Evolutionary conservation across 2,797 vertebrate genomes (phyloP), one percentile per base, ranked within the genome.

Genomic region (Crocidura indochinensis): DNA sequence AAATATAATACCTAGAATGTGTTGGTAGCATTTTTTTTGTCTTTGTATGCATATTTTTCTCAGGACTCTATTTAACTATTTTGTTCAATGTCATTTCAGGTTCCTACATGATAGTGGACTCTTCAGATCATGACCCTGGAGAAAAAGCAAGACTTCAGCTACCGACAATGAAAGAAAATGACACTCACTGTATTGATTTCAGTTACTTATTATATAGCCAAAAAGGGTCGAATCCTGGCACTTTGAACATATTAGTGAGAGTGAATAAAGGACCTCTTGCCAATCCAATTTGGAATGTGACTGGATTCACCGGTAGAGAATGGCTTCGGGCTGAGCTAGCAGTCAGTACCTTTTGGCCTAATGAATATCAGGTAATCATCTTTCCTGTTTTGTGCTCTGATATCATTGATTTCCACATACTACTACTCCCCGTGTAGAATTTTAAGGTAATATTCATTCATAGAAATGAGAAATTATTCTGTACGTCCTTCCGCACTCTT

Each of bases 271-370:
- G 99, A 68, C 99, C 99, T 0, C 96, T 99, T 96, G 99, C 99
- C 78, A 99, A 99, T 96, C 99, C 99, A 67, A 99, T 99, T 97
- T 99, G 99, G 99, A 99, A 99, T 2, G 98, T 99, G 95, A 99
- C 99, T 0, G 98, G 98, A 44, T 98, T 98, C 95, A 99, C 99
- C n/a, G 99, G 99, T 81, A 98, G 98, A 97, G 98, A 98, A 29
- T 99, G 99, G 99, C 98, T 99, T 96, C 98, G 98, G 96, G 99
- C 99, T 0, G 99, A 99, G 96, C 97, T 99, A 47, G 99, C 99
- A 0, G 99, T 99, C 96, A 99, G 99, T 98, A 99, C 99, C 90
- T 99, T 99, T 97, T 99, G 99, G 99, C 99, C 99, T 38, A 99
- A 99, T 9, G 99, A 99, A 91, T 99, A 99, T 96, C 99, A 99